Percentiles rank a stretch among this genome's conserved stretches.
phyloP scores from a whole-genome alignment of 92 coral and sea anemone species.

The Parazoanthus swiftii region DNA sequence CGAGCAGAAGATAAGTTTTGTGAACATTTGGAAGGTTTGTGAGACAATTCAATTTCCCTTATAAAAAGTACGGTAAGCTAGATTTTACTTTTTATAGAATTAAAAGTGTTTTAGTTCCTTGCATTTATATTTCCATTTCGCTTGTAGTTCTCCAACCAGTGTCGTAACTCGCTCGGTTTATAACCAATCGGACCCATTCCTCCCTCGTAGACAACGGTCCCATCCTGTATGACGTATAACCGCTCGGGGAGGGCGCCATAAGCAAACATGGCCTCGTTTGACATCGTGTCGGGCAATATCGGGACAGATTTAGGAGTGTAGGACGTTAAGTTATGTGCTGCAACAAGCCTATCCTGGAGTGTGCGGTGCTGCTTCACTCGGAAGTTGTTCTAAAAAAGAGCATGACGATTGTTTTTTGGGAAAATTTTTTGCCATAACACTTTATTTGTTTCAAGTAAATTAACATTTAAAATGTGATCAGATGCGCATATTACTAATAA shows the following conservation, averaged over 20 bases:
- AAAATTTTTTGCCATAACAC: too few species aligned
- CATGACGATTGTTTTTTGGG: too few species aligned
- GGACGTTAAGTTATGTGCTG: constrained; percentile 42
- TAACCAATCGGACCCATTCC: constrained; percentile 49
- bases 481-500: too few species aligned
- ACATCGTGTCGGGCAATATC: constrained; percentile 49
- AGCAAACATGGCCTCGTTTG: constrained; percentile 31
- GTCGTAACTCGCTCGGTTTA: constrained; percentile 36
- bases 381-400: constrained; percentile 41
- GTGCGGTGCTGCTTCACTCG: constrained; percentile 47
- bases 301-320: constrained; percentile 38
- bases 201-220: constrained; percentile 44
- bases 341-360: constrained; percentile 42
- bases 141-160: constrained; percentile 37
- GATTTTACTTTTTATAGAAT: too few species aligned
- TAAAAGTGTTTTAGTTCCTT: too few species aligned
- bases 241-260: constrained; percentile 51
- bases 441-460: too few species aligned
- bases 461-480: too few species aligned
- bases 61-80: too few species aligned
- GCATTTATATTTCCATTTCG: background rate
- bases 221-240: constrained; percentile 41
- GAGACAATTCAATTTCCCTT: too few species aligned
- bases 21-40: too few species aligned
- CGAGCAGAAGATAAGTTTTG: too few species aligned